Evolutionary conservation across 1,140 invertebrate species (phyloP).

Genomic region (Pseudomyrmex dendroicus): DNA sequence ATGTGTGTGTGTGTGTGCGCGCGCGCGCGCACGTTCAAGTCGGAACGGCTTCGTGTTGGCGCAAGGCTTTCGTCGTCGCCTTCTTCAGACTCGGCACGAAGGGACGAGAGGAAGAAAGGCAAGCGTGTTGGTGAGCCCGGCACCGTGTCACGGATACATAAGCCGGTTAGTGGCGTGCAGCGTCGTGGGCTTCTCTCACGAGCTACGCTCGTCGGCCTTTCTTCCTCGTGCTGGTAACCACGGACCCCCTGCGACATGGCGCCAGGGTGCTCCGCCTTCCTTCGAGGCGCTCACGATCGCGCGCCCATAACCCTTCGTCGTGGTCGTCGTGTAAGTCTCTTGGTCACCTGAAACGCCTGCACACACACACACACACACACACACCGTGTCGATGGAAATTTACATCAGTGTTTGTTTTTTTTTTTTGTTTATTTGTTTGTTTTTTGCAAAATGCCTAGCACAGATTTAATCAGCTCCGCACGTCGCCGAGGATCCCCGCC

Average conservation of each 20-base stretch:
- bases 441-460: slow-evolving; percentile 37
- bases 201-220: slow-evolving; percentile 5
- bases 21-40: slow-evolving; percentile 3
- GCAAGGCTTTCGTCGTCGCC: slow-evolving; percentile 36
- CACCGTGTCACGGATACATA: slow-evolving; percentile 24
- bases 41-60: slow-evolving; percentile 25
- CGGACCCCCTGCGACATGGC: slow-evolving; percentile 85
- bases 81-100: slow-evolving; percentile 16
- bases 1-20: slow-evolving; percentile 37
- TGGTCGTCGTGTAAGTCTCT: slow-evolving; percentile 61
- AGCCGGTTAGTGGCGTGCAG: slow-evolving; percentile 33
- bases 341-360: slow-evolving; percentile 67
- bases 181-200: slow-evolving; percentile 39
- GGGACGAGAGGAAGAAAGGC: neutral
- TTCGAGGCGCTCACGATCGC: slow-evolving; percentile 62
- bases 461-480: slow-evolving; percentile 50
- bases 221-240: slow-evolving; percentile 71
- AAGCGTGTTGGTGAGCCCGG: neutral
- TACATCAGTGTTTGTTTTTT: slow-evolving; percentile 5
- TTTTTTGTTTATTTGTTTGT: no score
- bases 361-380: slow-evolving; percentile 39
- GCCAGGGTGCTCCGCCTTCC: slow-evolving; percentile 84
- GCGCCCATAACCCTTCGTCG: slow-evolving; percentile 44
- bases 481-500: no score
- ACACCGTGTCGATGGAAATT: slow-evolving; percentile 64